Base-by-base conservation (phyloP, 2,888 invertebrate species). In the Plutella xylostella region DNA sequence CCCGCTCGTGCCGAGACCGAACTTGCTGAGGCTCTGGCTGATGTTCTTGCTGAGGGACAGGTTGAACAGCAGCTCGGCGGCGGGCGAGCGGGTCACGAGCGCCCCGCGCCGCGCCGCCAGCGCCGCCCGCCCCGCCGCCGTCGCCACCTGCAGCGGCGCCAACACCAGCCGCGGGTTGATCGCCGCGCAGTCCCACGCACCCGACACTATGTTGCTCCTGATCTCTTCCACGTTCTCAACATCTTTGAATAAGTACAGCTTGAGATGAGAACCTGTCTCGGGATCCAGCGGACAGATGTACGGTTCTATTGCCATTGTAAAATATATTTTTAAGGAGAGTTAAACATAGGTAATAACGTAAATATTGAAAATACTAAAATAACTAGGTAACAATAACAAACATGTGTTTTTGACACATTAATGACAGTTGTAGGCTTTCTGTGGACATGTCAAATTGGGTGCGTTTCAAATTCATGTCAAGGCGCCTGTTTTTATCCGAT, bases 11-110 rank as follows among this genome's bases (percentile, higher is more conserved):
- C 73, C 72, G 46, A 89, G 82, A 1, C 91, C 90, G 69, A 91
- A 92, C 48, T 80, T 88, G 42, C 65, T 74, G 41, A 92, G 72
- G 49, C 92, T 90, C 51, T 88, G 87, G 3, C 88, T 84, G 51
- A 92, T 92, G 55, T 90, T 91, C 58, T 87, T 90, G 0, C 90
- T 87, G 1, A 87, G 66, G 0, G 91, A 91, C 47, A 92, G 71
- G 63, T 89, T 89, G 60, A 85, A 92, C 15, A 92, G 60, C 40
- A 91, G 82, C 69, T 92, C 92, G 0, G 89, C 86, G 58, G 78
- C 88, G 1, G 91, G 57, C 7, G 82, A 86, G 56, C 85, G 87
- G 0, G 92, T 92, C 0, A 86, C 86, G 61, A 89, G 69, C 28
- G 65, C 68, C 11, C 66, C 63, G 1, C 60, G 61, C 54, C 80